Evolutionary conservation across 2,797 vertebrate genomes (phyloP), one percentile per base, ranked within the genome.

Genomic region (Aplochiton taeniatus): DNA sequence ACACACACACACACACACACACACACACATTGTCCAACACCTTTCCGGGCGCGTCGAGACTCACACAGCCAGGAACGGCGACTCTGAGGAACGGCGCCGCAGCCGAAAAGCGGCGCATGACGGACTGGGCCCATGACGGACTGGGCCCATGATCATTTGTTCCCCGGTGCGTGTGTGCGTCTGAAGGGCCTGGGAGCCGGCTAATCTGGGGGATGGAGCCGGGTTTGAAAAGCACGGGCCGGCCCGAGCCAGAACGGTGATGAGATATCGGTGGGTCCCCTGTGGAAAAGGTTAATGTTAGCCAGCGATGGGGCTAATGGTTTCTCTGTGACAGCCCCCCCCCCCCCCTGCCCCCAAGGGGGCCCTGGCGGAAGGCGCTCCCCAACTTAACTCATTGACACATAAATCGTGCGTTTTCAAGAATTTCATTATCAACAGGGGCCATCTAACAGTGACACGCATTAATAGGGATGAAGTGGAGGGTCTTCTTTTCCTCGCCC

Each of bases 271-370:
- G 87, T 84, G 85, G 83, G 86, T 31, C 77, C 82, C 43, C n/a
- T 63, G 73, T 61, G 66, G 82, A 91, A 31, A 91, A 92, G 91
- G 90, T 92, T 90, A 91, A 90, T 90, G 87, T 86, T 86, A 76
- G 79, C 86, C 78, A 74, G 78, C 55, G 76, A 91, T 79, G 69
- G 79, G 79, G 80, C 81, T 90, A 88, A 91, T 91, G 86, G 88
- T 82, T 80, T 80, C 66, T 58, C 72, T 85, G 87, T 89, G 88
- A 89, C 90, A 90, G n/a, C n/a, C n/a, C n/a, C n/a, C n/a, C n/a
- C n/a, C n/a, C n/a, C n/a, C n/a, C n/a, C 87, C 88, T 83, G 87
- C 90, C 89, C 71, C 72, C 83, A 85, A 88, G 86, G 83, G 31
- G 31, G 31, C 6, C 84, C 74, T 72, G 60, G 72, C 75, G 58